Base-by-base conservation (phyloP, 1,140 invertebrate genomes). In the Drosophila melanogaster region DNA sequence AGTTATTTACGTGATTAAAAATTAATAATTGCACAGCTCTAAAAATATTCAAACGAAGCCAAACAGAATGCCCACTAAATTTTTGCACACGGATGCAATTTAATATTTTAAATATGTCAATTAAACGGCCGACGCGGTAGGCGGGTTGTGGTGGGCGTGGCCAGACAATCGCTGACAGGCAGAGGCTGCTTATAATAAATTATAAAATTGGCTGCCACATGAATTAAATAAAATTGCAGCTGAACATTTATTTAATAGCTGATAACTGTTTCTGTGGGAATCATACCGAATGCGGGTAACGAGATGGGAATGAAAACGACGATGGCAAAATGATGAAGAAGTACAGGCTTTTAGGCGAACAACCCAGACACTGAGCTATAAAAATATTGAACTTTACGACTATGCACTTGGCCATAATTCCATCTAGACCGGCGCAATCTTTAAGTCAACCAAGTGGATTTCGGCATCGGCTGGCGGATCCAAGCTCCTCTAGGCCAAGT, bases 21-120 rank as follows among this genome's bases (percentile, higher is more conserved):
- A 89, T 90, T 90, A 87, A 90, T 83, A 89, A 77, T 79, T 81
- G 77, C 81, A 70, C 59, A 71, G 38, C 19, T 22, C 41, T 38
- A 66, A 50, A 53, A 56, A 59, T 33, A 14, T 49, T 46, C 5
- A 26, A 40, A 30, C 24, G 38, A 22, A 24, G 41, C 53, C 43
- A 40, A 67, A 37, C 43, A 50, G 30, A 62, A 75, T 66, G 71
- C 30, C 57, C 51, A 47, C 44, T 51, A 65, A 65, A 70, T 70
- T 77, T 77, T 19, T 65, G 89, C 84, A 70, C 62, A 74, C 81
- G 81, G 81, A 89, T 91, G 84, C 84, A 86, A 77, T 89, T 86
- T 91, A 86, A 91, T 91, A 90, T 86, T 89, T 91, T 89, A 79
- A 90, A 91, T 89, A 81, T 91, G 89, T 83, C 90, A 85, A 89